phyloP scores from a whole-genome alignment of 2,797 vertebrate genomes.

The Sebastolobus altivelis region DNA sequence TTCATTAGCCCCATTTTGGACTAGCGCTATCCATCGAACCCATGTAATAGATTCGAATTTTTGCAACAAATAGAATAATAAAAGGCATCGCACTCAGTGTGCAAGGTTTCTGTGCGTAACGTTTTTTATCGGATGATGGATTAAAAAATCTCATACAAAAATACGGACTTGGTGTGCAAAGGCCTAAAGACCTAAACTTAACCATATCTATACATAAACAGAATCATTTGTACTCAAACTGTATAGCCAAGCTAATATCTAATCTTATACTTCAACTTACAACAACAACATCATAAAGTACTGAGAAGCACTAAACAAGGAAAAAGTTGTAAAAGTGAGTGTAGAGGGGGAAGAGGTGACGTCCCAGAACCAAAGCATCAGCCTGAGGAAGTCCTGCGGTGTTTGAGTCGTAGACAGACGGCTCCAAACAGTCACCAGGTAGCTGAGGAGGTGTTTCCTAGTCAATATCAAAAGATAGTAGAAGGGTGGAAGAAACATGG shows the following conservation, averaged over 20 bases:
- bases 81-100: too few species aligned
- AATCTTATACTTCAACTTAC: not conserved
- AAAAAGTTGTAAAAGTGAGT: not conserved
- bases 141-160: too few species aligned
- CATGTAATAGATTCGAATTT: too few species aligned
- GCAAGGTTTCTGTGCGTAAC: too few species aligned
- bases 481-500: slow-evolving; percentile 12
- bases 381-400: not conserved
- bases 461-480: slow-evolving; percentile 25
- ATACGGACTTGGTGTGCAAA: too few species aligned
- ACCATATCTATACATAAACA: not conserved
- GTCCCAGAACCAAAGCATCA: not conserved
- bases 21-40: too few species aligned
- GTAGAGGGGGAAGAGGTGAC: not conserved
- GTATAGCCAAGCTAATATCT: too few species aligned
- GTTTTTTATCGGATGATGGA: too few species aligned
- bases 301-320: not conserved
- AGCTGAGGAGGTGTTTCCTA: not conserved
- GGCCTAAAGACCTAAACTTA: too few species aligned
- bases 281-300: not conserved
- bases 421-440: slow-evolving; percentile 7
- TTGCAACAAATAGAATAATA: too few species aligned
- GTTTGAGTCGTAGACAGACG: not conserved
- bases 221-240: not conserved
- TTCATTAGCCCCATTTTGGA: too few species aligned